Base-by-base conservation (phyloP, 2,797 vertebrate species). In the Mormyrus proboscirostris region DNA sequence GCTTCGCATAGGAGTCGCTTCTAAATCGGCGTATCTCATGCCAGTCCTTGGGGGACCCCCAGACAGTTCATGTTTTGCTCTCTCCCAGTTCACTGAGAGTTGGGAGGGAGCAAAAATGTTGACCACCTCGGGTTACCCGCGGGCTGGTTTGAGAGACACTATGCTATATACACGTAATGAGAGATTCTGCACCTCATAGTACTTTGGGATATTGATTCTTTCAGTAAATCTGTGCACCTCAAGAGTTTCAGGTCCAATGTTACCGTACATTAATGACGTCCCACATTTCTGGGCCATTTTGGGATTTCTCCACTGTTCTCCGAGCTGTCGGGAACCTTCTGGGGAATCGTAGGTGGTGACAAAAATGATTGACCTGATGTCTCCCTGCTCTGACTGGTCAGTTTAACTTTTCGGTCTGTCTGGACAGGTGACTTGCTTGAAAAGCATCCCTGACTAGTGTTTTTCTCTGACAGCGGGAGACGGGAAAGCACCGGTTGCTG, bases 401-500 rank as follows among this genome's bases (percentile, higher is more conserved):
- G 2, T 49, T 50, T 84, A 51, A 25, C n/a, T 51, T 47, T 22
- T 33, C 19, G 85, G 51, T 16, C 7, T 57, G 16, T 19, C 38
- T 38, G 4, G 22, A 1, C 19, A 9, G 53, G 16, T n/a, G 7
- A 53, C 47, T 29, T 51, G 19, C 22, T 19, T 33, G 16, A 33
- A 86, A 86, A 51, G 22, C 22, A 14, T 6, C 25, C 14, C 33
- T 47, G 38, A 62, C 41, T 65, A 4, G 8, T 47, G 6, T 55
- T 85, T 92, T 76, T 79, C 62, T 91, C 2, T 93, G 93, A 85
- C 92, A 99, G 98, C 96, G 95, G 95, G 95, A 94, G 98, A 99
- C 91, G 98, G 97, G 93, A 99, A 98, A 96, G 98, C 98, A 76
- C 98, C 98, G 0, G 98, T 99, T 94, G 98, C 98, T 90, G 94